Conservation (phyloP, 2,888 invertebrate species). For the Tenthredo amoena region DNA sequence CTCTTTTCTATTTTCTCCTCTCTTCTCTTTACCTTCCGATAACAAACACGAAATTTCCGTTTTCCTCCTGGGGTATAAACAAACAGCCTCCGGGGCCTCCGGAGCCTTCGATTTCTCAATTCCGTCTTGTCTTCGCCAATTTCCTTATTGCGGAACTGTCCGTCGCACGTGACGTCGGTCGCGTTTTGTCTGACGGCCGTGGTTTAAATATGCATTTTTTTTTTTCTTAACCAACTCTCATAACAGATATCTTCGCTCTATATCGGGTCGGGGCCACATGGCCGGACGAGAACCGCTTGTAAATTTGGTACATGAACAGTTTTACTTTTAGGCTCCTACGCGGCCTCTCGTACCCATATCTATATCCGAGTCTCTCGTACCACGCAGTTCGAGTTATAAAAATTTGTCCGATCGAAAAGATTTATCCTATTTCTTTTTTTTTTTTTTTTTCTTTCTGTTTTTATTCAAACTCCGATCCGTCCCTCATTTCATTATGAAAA, state of each 20-base stretch:
- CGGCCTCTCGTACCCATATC: not conserved
- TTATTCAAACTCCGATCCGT: not conserved
- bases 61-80: not conserved
- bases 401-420: not conserved
- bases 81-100: conserved; percentile 10
- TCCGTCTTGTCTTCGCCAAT: not conserved
- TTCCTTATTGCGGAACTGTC: conserved; percentile 39
- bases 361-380: not conserved
- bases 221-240: conserved; percentile 10
- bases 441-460: not conserved
- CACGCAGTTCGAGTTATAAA: not conserved
- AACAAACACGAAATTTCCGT: conserved; percentile 40
- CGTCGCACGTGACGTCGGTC: conserved; percentile 17
- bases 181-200: not conserved
- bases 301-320: conserved; percentile 15
- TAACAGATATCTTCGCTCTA: conserved; percentile 41
- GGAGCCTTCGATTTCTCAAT: not conserved
- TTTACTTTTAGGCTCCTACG: conserved; percentile 28
- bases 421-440: not conserved
- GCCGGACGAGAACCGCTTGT: conserved; percentile 4
- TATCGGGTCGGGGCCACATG: conserved; percentile 37
- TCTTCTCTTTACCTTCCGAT: not conserved
- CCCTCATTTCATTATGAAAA: not conserved
- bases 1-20: not conserved
- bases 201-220: conserved; percentile 44